A percentile compares a stretch with the other conserved stretches of the same genome.
phyloP scores from a whole-genome alignment of 2,888 invertebrate species.

The Salticus scenicus region DNA sequence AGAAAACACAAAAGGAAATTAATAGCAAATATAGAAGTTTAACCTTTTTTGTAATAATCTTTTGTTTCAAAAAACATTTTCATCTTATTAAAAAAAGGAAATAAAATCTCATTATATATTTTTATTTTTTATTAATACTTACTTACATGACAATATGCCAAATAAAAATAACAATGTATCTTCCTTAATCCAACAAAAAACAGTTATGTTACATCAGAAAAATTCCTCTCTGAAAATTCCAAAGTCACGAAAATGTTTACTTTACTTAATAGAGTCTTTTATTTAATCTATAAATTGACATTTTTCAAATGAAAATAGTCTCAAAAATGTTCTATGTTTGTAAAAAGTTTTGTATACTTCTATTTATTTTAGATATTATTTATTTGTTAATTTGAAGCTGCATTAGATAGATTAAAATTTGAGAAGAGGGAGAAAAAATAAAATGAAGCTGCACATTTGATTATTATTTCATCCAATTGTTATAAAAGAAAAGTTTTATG shows the following conservation, averaged over 20 bases:
- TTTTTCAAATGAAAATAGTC: too few species aligned
- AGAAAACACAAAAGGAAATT: too few species aligned
- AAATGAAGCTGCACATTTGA: too few species aligned
- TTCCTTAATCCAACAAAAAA: background rate
- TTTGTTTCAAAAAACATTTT: too few species aligned
- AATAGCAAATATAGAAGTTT: too few species aligned
- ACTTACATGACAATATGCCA: background rate
- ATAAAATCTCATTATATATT: background rate
- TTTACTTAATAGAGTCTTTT: constrained; percentile 4
- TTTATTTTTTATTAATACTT: background rate
- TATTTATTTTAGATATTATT: background rate
- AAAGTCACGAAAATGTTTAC: constrained; percentile 16
- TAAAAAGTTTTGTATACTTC: background rate
- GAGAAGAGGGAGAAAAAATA: background rate
- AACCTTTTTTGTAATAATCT: too few species aligned
- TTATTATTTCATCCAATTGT: too few species aligned
- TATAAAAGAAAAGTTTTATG: too few species aligned
- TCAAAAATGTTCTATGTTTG: background rate
- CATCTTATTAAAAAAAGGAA: background rate
- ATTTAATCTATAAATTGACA: too few species aligned
- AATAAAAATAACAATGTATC: background rate
- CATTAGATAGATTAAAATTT: background rate
- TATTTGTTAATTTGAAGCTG: background rate
- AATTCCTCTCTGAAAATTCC: background rate
- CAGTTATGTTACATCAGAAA: background rate